Base-by-base conservation (phyloP, 2,113 vertebrate genomes). In the Shinisaurus crocodilurus region DNA sequence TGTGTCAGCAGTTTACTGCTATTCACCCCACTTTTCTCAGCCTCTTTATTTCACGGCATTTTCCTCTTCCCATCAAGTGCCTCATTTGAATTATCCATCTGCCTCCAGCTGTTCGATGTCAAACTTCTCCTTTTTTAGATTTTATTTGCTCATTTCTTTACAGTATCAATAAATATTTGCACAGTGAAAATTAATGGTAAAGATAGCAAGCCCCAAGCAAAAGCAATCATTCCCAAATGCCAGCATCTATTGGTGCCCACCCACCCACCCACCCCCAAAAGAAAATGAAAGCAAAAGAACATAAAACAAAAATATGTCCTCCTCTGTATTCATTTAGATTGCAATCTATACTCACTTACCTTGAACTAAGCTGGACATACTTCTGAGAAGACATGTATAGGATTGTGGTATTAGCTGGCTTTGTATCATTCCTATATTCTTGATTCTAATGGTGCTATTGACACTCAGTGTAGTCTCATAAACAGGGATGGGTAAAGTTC, bases 1-100 rank as follows among this genome's bases (percentile, higher is more conserved):
- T 50, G 37, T 65, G 48, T 85, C 90, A 85, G 90, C 82, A 88
- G 18, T 85, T 91, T 88, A 15, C 50, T 45, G 65, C 48, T n/a
- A 70, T 85, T 85, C 82, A 88, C 63, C 50, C 87, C 76, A 72
- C 32, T 65, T 74, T 65, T 40, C 82, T 69, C 37, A 54, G 48
- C 34, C 60, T 79, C 82, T 85, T 25, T 70, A n/a, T 88, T 72
- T 48, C 63, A 32, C 54, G 23, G 8, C 81, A 85, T 81, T 77
- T 65, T 54, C 84, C 48, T 70, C 74, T 9, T 77, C 48, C 79
- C 27, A 10, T 85, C 34, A 4, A 48, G 9, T 84, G 82, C 63
- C 86, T 72, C 7, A 50, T 60, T 45, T n/a, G 82, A 85, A 72
- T 88, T 70, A 45, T 85, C 82, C 87, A 50, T 45, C 67, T 86